phyloP scores from a whole-genome alignment of 2,888 invertebrate genomes.

The Eustalomyia histrio region DNA sequence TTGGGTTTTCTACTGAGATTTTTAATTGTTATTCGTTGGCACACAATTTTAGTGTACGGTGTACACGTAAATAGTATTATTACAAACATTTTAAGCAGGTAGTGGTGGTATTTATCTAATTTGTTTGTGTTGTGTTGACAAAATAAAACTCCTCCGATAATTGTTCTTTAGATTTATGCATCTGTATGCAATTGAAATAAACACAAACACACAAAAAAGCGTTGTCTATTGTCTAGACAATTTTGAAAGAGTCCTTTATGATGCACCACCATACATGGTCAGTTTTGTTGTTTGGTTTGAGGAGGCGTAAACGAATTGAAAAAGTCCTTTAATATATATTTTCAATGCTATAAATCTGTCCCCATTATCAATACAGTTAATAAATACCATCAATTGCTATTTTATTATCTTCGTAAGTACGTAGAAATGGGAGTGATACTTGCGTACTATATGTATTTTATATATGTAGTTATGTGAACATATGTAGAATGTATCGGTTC shows the following conservation, averaged over 20 bases:
- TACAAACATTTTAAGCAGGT: not conserved
- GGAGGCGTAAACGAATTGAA: conserved; percentile 34
- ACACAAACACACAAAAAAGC: conserved; percentile 1
- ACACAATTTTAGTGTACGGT: not conserved
- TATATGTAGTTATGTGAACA: not conserved
- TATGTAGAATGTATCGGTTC: conserved; percentile 19
- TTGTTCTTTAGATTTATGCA: not conserved
- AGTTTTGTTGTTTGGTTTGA: not conserved
- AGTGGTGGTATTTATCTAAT: conserved; percentile 2
- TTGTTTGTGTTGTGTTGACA: conserved; percentile 36
- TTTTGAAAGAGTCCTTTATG: conserved; percentile 8
- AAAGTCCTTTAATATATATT: not conserved
- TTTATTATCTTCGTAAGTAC: not conserved
- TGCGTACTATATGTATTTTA: not conserved
- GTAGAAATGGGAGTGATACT: not conserved
- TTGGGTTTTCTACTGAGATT: not conserved
- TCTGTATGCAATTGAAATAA: not conserved
- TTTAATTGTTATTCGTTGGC: conserved; percentile 6
- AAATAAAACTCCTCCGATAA: conserved; percentile 33
- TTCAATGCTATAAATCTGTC: not conserved
- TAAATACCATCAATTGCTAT: not conserved
- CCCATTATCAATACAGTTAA: conserved; percentile 10
- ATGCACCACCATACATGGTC: not conserved
- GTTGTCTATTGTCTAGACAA: conserved; percentile 6
- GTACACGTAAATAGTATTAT: too few species aligned